A percentile compares a stretch with the other conserved stretches of the same genome.
phyloP scores from a whole-genome alignment of 2,113 vertebrate species.

The Arizona elegans region DNA sequence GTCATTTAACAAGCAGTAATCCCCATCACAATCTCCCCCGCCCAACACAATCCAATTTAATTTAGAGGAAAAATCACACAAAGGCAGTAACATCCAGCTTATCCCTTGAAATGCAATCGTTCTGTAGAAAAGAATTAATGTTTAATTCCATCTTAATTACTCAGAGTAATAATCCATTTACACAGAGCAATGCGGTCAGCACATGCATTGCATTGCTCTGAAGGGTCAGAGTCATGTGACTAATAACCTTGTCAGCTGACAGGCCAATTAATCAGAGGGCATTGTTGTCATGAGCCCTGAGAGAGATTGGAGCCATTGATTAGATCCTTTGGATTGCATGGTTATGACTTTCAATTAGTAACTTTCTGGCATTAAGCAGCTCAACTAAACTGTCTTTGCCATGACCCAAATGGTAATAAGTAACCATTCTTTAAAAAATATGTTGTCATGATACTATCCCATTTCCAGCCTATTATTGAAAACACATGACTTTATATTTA shows the following conservation, averaged over 20 bases:
- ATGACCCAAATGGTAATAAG: not conserved
- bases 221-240: constrained; percentile 25
- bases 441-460: not conserved
- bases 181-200: constrained; percentile 32
- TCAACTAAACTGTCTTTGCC: not conserved
- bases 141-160: constrained; percentile 81
- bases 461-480: not conserved
- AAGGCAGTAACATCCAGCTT: constrained; percentile 58
- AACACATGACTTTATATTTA: not conserved
- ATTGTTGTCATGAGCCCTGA: constrained; percentile 1
- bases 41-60: constrained; percentile 33
- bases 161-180: constrained; percentile 71
- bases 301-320: constrained; percentile 22
- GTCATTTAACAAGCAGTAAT: not conserved
- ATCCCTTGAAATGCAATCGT: constrained; percentile 58
- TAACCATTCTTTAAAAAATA: not conserved
- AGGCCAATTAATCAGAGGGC: constrained; percentile 12
- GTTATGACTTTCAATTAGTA: not conserved
- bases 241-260: constrained; percentile 19
- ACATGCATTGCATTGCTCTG: constrained; percentile 7
- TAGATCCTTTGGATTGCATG: not conserved
- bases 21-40: constrained; percentile 18
- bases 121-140: constrained; percentile 74
- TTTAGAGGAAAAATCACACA: constrained; percentile 57
- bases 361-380: not conserved